phyloP scores from a whole-genome alignment of 2,113 vertebrate genomes.

The Fregata magnificens region DNA sequence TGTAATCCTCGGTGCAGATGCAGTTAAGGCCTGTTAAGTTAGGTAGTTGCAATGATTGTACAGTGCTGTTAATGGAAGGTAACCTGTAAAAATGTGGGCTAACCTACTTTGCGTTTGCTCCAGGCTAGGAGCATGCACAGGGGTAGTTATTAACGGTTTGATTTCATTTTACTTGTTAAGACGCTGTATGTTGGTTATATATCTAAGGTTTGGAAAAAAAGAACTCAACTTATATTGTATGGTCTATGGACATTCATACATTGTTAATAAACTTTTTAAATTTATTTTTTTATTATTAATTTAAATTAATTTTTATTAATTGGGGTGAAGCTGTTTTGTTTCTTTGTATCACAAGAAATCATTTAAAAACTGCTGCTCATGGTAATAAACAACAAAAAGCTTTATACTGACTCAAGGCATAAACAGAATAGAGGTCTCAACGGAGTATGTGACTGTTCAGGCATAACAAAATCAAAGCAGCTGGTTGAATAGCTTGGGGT shows the following conservation, averaged over 20 bases:
- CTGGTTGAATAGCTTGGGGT: conserved; percentile 19
- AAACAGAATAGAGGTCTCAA: conserved; percentile 1
- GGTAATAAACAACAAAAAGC: neutral
- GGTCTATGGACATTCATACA: neutral
- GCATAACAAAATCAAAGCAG: conserved; percentile 39
- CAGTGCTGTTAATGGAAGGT: neutral
- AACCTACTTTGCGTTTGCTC: neutral
- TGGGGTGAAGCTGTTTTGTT: neutral
- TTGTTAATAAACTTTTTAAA: neutral
- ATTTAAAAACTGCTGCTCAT: neutral
- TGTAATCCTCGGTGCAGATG: neutral
- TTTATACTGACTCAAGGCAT: neutral
- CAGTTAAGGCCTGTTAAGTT: neutral
- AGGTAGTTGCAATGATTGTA: neutral
- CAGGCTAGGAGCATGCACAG: neutral
- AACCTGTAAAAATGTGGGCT: neutral
- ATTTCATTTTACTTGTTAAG: neutral
- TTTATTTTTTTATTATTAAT: too few species aligned
- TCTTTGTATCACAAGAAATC: neutral
- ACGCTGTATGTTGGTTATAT: neutral
- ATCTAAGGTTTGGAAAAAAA: neutral
- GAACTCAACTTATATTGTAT: rapidly evolving
- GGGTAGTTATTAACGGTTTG: neutral
- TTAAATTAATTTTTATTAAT: neutral
- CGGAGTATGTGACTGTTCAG: neutral